Percentiles rank a stretch among this genome's conserved stretches.
These are phyloP conservation scores for Piscicola geometra DNA, from an alignment of 2,888 invertebrate species.

Conservation along the genomic window DNA sequence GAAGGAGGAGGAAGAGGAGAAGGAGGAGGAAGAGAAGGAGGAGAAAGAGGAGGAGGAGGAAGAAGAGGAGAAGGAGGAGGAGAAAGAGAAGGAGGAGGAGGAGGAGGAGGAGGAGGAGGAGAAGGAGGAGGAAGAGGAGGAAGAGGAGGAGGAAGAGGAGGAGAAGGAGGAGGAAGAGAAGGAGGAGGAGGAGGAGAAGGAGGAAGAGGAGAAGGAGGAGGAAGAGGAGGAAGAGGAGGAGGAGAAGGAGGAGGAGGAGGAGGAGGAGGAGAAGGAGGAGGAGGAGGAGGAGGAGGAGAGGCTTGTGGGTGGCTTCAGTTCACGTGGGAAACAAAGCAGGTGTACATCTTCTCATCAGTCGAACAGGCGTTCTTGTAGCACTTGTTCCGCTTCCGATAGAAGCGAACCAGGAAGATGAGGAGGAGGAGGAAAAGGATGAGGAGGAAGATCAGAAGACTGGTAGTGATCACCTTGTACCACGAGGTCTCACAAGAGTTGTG, in stretches of 20 bases:
- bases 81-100: background rate
- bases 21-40: background rate
- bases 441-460: too few relatives aligned
- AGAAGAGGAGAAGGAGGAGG: background rate
- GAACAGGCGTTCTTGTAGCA: too few relatives aligned
- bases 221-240: background rate
- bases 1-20: background rate
- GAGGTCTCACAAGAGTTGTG: too few relatives aligned
- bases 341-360: too few relatives aligned
- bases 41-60: background rate
- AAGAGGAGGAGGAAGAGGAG: conserved; percentile 3
- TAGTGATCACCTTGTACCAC: too few relatives aligned
- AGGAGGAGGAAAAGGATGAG: too few relatives aligned
- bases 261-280: background rate
- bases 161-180: background rate
- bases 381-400: too few relatives aligned
- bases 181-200: background rate
- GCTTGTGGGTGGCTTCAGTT: too few relatives aligned
- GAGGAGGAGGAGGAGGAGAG: background rate
- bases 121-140: background rate
- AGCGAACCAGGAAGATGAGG: too few relatives aligned
- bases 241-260: background rate
- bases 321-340: too few relatives aligned
- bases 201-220: background rate
- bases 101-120: background rate